Evolutionary conservation across 2,888 invertebrate genomes (phyloP), one percentile per base, ranked within the genome.

Genomic region (Neoitamus cyanurus): DNA sequence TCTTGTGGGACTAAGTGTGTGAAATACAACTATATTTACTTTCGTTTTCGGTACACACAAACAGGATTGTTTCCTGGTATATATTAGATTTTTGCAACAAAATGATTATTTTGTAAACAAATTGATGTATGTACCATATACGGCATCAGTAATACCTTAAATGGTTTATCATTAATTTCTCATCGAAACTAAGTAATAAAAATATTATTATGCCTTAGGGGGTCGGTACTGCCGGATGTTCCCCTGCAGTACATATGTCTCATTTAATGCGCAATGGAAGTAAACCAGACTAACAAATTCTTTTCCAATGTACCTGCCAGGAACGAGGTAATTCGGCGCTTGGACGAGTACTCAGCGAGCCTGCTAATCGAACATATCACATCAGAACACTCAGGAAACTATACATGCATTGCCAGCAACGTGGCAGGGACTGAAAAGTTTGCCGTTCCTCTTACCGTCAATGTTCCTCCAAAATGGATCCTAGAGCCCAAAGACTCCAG

Each of bases 381-480:
- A 84, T 96, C 97, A 36, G 93, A 95, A 82, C 97, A 97, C 90
- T 96, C 95, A 88, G 97, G 98, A 89, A 97, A 97, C 92, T 97
- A 97, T 90, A 97, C 97, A n/a, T 97, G 97, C 91, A 95, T 96
- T 83, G 97, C 97, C n/a, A 90, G 90, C 87, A 97, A 97, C 92
- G 94, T 96, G 30, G 97, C 97, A 13, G 97, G 96, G 11, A 93
- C 94, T 3, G 96, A 96, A 88, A 93, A 94, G 86, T 95, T 95
- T 88, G 94, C 95, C 7, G 95, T 96, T 84, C 95, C 96, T 31
- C 92, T 96, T 3, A 96, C 96, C 15, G 96, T 96, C 15, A 96
- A 96, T 91, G 96, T 97, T 87, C 97, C 98, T 69, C 97, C 97
- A 28, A 95, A 96, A 89, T 97, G 97, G 96, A 94, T 97, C 20